phyloP scores from a whole-genome alignment of 2,797 vertebrate genomes.

The Clarias platycephalus region DNA sequence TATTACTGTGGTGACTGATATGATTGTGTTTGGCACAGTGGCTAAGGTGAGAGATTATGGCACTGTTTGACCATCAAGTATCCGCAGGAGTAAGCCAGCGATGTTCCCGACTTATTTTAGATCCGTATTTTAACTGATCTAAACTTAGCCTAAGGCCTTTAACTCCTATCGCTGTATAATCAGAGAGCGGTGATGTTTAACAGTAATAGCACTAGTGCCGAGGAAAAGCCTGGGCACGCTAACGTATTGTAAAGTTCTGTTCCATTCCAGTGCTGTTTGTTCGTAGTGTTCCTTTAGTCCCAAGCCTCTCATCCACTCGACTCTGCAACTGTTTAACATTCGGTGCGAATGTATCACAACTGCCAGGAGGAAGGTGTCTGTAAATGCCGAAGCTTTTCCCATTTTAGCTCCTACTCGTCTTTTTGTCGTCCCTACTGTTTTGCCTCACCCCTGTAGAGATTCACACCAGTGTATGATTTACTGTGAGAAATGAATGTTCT shows the following conservation, averaged over 20 bases:
- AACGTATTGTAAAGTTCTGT: conserved; percentile 17
- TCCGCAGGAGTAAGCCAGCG: not conserved
- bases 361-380: conserved; percentile 11
- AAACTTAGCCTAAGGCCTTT: conserved; percentile 5
- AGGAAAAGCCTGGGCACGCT: not conserved
- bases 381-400: conserved; percentile 16
- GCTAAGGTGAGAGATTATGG: not conserved
- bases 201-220: conserved; percentile 13
- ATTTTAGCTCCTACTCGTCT: not conserved
- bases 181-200: not conserved
- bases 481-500: conserved; percentile 24
- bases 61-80: not conserved
- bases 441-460: not conserved
- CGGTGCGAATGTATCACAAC: conserved; percentile 24
- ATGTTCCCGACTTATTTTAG: not conserved
- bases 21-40: not conserved
- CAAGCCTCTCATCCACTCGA: not conserved
- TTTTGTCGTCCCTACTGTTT: not conserved
- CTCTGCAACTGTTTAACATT: conserved; percentile 22
- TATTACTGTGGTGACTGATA: not conserved
- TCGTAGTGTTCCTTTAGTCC: conserved; percentile 12
- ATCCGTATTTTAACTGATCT: conserved; percentile 10
- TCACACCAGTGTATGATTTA: conserved; percentile 11
- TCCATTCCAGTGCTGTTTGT: conserved; percentile 16
- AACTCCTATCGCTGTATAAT: not conserved